phyloP scores from a whole-genome alignment of 37 sponge, comb jelly and placozoan species.

The Crambe crambe region DNA sequence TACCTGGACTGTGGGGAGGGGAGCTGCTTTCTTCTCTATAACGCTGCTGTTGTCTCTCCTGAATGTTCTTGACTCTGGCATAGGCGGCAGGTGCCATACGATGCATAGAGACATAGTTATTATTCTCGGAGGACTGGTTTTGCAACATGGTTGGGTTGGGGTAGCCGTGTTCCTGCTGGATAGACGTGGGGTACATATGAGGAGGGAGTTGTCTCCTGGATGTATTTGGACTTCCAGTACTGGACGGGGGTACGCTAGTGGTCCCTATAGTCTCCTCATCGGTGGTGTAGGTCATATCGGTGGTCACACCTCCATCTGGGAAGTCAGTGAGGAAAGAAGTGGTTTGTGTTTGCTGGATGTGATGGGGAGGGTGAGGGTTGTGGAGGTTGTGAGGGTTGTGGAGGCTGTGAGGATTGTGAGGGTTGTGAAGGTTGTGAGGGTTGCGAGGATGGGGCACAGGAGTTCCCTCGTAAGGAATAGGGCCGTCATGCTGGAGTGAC shows the following conservation, averaged over 20 bases:
- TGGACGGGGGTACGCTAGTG: conserved; percentile 30
- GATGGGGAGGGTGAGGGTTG: not conserved
- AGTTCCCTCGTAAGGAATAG: too few species aligned
- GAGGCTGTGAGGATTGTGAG: not conserved
- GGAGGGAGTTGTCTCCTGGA: not conserved
- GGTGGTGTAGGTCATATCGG: conserved; percentile 11
- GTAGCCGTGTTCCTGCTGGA: not conserved
- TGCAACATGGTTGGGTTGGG: too few species aligned
- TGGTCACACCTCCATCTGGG: conserved; percentile 6
- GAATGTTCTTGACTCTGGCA: not conserved
- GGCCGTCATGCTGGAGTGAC: too few species aligned
- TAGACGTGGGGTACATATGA: too few species aligned
- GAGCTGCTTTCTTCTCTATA: not conserved
- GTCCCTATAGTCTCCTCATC: conserved; percentile 24
- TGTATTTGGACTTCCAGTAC: conserved; percentile 19
- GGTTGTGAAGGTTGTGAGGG: not conserved
- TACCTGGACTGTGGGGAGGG: not conserved
- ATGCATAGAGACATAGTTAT: not conserved
- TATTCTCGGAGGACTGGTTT: not conserved
- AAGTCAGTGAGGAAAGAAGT: not conserved
- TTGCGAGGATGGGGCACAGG: too few species aligned
- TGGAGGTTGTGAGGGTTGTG: not conserved
- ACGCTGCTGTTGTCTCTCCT: not conserved
- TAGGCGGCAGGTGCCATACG: not conserved
- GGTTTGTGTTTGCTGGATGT: not conserved